Base-by-base conservation (phyloP, 2,797 vertebrate species). In the Chaetophractus vellerosus region DNA sequence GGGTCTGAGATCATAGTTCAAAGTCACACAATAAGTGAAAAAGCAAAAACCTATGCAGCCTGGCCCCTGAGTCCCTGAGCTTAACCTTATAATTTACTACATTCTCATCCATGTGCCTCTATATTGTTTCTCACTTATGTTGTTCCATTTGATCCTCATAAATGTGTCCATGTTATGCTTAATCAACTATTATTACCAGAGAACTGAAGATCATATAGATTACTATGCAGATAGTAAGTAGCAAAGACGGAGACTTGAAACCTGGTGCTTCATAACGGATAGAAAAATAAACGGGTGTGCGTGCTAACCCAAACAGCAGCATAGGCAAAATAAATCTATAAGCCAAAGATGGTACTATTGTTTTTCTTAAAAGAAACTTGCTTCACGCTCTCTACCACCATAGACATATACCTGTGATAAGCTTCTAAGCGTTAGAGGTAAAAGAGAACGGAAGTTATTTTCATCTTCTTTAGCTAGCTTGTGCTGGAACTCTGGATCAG, bases 351-450 rank as follows among this genome's bases (percentile, higher is more conserved):
- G 52, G 5, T 52, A 45, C 45, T 45, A 9, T 9, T 45, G 45
- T 45, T 45, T 45, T 45, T 80, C 28, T 50, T 61, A 76, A 88
- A 80, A 66, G 48, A 69, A 72, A 84, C 45, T 36, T 6, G 14
- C 63, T 64, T 8, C 12, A 6, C 15, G 0, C 4, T 1, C 10
- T 11, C 1, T 31, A 11, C 6, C 45, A 9, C 41, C 16, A n/a
- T 8, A 31, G 5, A 36, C 7, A 31, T 31, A 75, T 5, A 61
- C 18, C 9, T 61, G 0, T 41, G 48, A 66, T 81, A 57, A 16
- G 66, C 9, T 31, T 88, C 10, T 80, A 59, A 45, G 10, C 41
- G 76, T 57, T 66, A 36, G 11, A 41, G 1, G 3, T 61, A 6
- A 8, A 66, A 88, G 84, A 52, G 11, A 80, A 81, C 59, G 28